Conservation (phyloP, 2,888 invertebrate genomes). For the Orthosia gracilis region DNA sequence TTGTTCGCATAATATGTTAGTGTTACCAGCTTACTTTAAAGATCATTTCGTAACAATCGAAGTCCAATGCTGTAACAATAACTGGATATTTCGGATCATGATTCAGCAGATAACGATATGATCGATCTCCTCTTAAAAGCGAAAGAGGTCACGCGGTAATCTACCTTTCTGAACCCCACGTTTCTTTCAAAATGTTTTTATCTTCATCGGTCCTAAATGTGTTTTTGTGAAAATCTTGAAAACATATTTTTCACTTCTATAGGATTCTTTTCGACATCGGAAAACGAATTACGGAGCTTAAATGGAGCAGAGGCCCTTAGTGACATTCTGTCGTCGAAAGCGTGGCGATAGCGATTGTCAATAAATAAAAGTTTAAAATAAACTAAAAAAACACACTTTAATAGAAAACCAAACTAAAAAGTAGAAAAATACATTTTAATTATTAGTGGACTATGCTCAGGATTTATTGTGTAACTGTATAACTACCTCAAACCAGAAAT, state of each 20-base stretch:
- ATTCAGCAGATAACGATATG: slow-evolving; percentile 38
- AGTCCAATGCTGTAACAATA: slow-evolving; percentile 24
- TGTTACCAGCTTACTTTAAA: not conserved
- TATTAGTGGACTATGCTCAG: no score
- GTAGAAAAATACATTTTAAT: no score
- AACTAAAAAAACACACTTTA: no score
- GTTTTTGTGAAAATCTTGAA: slow-evolving; percentile 59
- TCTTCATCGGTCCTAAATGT: slow-evolving; percentile 54
- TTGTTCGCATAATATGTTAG: not conserved
- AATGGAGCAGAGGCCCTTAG: no score
- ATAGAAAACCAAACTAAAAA: no score
- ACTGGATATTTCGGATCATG: slow-evolving; percentile 36
- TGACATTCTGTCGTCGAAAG: no score
- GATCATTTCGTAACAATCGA: slow-evolving; percentile 16
- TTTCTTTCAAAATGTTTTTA: slow-evolving; percentile 61
- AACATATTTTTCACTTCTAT: slow-evolving; percentile 59
- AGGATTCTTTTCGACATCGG: no score
- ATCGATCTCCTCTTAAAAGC: slow-evolving; percentile 49
- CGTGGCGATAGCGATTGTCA: no score
- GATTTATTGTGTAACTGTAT: not conserved
- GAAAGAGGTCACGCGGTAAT: slow-evolving; percentile 44
- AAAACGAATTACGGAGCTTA: no score
- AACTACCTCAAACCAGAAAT: not conserved
- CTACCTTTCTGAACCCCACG: slow-evolving; percentile 24
- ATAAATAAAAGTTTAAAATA: no score